These are phyloP conservation scores for Aspidoscelis tigris DNA, from an alignment of 2,113 vertebrate genomes.

Conservation along the genomic window DNA sequence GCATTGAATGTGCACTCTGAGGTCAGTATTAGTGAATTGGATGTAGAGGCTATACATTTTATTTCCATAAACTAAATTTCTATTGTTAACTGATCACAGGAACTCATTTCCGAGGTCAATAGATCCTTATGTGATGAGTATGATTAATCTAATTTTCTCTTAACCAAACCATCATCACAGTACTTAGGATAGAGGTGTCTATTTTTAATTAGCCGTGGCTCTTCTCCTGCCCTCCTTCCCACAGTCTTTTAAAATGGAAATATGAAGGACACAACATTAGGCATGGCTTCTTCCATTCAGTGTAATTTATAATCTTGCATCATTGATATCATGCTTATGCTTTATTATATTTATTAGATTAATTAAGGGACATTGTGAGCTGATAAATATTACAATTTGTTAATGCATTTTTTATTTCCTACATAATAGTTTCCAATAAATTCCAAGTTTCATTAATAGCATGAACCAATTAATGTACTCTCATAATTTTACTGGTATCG, in stretches of 20 bases:
- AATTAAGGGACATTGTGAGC: background rate
- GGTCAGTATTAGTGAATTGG: background rate
- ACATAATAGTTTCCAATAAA: background rate
- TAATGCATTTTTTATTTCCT: background rate
- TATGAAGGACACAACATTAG: background rate
- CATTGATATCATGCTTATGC: background rate
- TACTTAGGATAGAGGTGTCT: background rate
- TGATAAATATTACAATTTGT: background rate
- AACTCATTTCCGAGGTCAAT: background rate
- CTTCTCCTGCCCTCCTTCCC: too few relatives aligned
- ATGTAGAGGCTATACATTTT: background rate
- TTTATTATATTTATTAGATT: background rate
- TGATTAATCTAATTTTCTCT: background rate
- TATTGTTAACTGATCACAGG: background rate
- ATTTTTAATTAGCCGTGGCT: background rate
- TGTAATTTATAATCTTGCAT: constrained; percentile 8
- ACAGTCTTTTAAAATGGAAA: background rate
- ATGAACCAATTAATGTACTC: background rate
- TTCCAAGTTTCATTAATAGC: background rate
- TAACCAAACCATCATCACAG: background rate
- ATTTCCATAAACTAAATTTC: background rate
- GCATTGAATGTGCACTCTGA: background rate
- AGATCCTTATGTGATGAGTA: background rate
- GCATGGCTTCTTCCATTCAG: background rate
- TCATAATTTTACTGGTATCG: background rate